These are phyloP conservation scores for Epicauta chinensis DNA, from an alignment of 1,140 invertebrate species.

Conservation along the genomic window DNA sequence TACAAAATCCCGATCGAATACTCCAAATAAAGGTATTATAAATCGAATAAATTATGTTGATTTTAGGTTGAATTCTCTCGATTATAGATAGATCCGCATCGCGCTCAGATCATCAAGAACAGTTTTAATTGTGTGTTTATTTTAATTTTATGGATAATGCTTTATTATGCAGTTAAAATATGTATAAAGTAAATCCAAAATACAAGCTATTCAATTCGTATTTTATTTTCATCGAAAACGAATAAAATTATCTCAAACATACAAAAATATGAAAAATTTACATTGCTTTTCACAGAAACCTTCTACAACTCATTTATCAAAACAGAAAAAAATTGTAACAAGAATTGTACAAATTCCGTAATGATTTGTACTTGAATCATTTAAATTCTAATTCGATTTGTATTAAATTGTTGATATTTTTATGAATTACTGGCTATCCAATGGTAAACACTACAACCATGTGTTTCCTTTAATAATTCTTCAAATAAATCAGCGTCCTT, in stretches of 20 bases:
- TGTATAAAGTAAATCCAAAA: not conserved
- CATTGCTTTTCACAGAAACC: constrained; percentile 1
- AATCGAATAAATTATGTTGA: not conserved
- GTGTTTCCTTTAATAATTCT: constrained; percentile 46
- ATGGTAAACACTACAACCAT: constrained; percentile 48
- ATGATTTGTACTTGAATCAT: not conserved
- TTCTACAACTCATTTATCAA: not conserved
- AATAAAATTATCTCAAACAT: not conserved
- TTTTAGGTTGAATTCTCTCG: not conserved
- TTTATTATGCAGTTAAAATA: not conserved
- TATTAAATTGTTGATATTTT: constrained; percentile 6
- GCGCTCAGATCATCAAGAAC: constrained; percentile 11
- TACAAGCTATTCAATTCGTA: not conserved
- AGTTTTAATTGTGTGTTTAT: constrained; percentile 9
- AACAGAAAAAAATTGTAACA: not conserved
- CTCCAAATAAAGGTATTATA: constrained; percentile 33
- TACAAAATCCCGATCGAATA: constrained; percentile 31
- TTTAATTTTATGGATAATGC: not conserved
- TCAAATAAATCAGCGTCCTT: constrained; percentile 41
- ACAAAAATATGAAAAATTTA: constrained; percentile 18
- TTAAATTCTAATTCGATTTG: not conserved
- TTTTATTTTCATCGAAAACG: constrained; percentile 8
- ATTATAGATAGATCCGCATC: constrained; percentile 18
- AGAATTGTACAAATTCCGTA: not conserved
- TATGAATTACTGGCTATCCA: constrained; percentile 22